Evolutionary conservation across 2,113 vertebrate species (phyloP).

Genomic region (Urocitellus parryii): DNA sequence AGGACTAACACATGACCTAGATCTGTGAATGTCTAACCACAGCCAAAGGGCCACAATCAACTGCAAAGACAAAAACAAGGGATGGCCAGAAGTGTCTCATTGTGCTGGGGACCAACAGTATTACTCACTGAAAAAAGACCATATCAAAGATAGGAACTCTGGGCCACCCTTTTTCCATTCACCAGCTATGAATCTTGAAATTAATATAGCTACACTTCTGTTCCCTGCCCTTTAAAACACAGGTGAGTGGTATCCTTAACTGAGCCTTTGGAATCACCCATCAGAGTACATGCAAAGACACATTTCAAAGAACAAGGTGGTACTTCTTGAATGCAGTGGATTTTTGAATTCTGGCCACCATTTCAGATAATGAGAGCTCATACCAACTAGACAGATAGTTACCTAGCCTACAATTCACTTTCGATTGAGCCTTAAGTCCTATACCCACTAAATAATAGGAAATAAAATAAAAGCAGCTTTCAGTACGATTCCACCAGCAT

Average conservation of each 20-base stretch:
- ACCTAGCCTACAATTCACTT: neutral
- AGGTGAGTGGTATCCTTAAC: neutral
- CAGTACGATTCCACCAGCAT: neutral
- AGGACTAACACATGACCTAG: neutral
- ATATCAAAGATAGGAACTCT: neutral
- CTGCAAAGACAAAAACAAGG: neutral
- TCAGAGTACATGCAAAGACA: neutral
- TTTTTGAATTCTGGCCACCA: neutral
- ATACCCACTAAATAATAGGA: neutral
- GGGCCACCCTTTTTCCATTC: neutral
- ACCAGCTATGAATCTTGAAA: neutral
- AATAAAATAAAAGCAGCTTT: neutral
- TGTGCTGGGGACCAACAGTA: no score
- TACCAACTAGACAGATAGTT: neutral
- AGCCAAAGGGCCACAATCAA: neutral
- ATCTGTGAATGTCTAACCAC: rapidly evolving
- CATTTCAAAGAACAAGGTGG: neutral
- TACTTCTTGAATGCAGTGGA: neutral
- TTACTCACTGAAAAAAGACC: neutral
- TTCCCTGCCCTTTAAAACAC: neutral
- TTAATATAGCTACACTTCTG: neutral
- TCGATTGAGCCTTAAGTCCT: neutral
- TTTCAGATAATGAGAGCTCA: neutral
- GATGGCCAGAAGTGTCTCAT: neutral
- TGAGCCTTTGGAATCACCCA: neutral